Evolutionary conservation across 64 coral and sea anemone genomes (phyloP).

Genomic region (Hydrozoanthus tunicans): DNA sequence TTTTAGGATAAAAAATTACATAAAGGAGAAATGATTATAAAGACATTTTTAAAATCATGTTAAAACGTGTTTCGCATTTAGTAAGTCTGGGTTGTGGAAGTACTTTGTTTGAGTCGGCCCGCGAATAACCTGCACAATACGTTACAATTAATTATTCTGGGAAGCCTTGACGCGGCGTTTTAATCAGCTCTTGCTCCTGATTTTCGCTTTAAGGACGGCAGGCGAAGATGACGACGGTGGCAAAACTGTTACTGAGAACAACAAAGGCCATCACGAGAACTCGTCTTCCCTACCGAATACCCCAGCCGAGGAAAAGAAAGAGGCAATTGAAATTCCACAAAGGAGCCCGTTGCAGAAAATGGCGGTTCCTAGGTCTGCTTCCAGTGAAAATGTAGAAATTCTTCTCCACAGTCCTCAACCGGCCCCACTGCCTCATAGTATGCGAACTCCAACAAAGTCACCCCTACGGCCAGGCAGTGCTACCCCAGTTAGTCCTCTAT

Average conservation of each 20-base stretch:
- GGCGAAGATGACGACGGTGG: background rate
- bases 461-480: slow-evolving; percentile 19
- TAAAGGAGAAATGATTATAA: too few relatives aligned
- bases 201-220: background rate
- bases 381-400: slow-evolving; percentile 3
- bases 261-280: background rate
- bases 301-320: slow-evolving; percentile 25
- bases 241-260: background rate
- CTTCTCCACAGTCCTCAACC: slow-evolving; percentile 38
- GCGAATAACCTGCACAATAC: too few relatives aligned
- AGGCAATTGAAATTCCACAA: slow-evolving; percentile 5
- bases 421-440: background rate
- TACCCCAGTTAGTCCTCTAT: slow-evolving; percentile 47
- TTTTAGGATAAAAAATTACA: too few relatives aligned
- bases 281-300: background rate
- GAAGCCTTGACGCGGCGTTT: too few relatives aligned
- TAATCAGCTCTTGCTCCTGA: too few relatives aligned
- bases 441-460: slow-evolving; percentile 7
- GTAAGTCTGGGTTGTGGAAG: too few relatives aligned
- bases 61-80: too few relatives aligned
- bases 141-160: too few relatives aligned
- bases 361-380: slow-evolving; percentile 1
- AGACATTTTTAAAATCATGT: too few relatives aligned
- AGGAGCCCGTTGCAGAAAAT: background rate
- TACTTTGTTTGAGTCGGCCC: too few relatives aligned